Evolutionary conservation across 1,140 invertebrate genomes (phyloP).

Genomic region (Sitobion miscanthi): DNA sequence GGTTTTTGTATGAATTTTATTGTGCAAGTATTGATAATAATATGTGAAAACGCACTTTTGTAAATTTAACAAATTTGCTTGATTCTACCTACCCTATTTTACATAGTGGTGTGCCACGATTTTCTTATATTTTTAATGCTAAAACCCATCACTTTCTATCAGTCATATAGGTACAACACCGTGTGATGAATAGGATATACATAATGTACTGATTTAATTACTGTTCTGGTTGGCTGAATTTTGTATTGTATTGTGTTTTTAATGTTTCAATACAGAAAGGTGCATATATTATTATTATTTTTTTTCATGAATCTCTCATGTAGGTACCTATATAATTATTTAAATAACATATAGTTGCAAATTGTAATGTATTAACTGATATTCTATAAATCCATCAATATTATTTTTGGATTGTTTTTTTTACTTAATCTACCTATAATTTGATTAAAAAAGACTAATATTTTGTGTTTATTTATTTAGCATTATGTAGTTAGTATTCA

Average conservation of each 20-base stretch:
- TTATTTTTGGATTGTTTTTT: background rate
- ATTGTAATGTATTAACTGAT: background rate
- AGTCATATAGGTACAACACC: background rate
- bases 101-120: background rate
- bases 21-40: background rate
- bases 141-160: background rate
- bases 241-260: conserved; percentile 13
- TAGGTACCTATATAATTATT: background rate
- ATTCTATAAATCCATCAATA: background rate
- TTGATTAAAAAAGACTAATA: background rate
- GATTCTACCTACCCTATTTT: background rate
- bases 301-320: background rate
- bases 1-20: background rate
- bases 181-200: background rate
- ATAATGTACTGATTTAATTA: conserved; percentile 1
- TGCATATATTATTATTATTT: background rate
- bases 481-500: no score
- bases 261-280: background rate
- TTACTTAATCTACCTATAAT: background rate
- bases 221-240: conserved; percentile 34
- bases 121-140: background rate
- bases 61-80: background rate
- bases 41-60: background rate
- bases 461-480: background rate
- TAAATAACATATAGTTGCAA: background rate